Percentiles rank a stretch among this genome's conserved stretches.
phyloP scores from a whole-genome alignment of 1,140 invertebrate species.

The Bilobella aurantiaca region DNA sequence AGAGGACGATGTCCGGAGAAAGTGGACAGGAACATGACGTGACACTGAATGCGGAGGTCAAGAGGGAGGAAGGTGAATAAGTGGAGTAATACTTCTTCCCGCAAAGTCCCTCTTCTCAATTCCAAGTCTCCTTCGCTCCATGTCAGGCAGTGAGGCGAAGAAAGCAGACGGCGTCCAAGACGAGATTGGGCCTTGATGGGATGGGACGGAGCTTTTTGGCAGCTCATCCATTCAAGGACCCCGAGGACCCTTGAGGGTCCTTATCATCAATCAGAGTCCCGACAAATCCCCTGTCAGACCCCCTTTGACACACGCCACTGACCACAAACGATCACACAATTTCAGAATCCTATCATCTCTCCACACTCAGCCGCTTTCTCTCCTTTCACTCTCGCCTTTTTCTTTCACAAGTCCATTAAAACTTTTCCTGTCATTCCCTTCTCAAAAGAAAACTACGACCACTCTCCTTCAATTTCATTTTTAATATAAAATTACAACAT shows the following conservation, averaged over 20 bases:
- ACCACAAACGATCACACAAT: conserved; percentile 12
- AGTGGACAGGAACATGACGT: conserved; percentile 7
- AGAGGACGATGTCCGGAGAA: not conserved
- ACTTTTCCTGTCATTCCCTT: no score
- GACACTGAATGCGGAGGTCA: conserved; percentile 2
- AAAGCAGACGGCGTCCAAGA: not conserved
- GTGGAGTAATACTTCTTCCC: conserved; percentile 5
- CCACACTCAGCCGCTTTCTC: conserved; percentile 7
- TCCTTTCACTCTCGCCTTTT: conserved; percentile 2
- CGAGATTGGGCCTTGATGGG: not conserved
- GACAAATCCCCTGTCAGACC: conserved; percentile 23
- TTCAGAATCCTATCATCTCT: conserved; percentile 8
- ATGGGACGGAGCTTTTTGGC: not conserved
- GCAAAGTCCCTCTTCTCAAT: not conserved
- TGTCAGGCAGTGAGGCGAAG: no score
- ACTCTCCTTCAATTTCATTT: no score
- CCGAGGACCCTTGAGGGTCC: conserved; percentile 4
- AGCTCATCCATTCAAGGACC: not conserved
- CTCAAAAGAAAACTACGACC: no score
- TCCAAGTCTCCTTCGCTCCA: not conserved
- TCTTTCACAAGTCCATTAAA: no score
- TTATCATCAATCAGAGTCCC: conserved; percentile 15
- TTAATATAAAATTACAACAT: no score
- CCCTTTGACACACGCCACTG: conserved; percentile 24
- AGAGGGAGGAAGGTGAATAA: conserved; percentile 5